phyloP scores from a whole-genome alignment of 30 jellyfish, hydroid and myxozoan species.

The Chironex yamaguchii region DNA sequence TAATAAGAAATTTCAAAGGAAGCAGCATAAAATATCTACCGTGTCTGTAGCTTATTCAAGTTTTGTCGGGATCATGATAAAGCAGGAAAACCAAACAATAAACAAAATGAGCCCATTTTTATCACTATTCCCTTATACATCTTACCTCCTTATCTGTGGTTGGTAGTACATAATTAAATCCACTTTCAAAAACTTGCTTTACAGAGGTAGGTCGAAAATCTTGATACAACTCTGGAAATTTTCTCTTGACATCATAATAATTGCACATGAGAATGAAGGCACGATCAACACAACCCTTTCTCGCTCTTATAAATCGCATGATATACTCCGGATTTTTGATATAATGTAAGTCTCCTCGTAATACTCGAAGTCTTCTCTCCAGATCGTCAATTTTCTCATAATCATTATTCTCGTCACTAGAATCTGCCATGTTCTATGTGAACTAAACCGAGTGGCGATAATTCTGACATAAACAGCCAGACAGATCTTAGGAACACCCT shows the following conservation, averaged over 20 bases:
- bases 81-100: too few species aligned
- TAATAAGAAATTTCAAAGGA: too few species aligned
- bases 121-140: too few species aligned
- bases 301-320: slow-evolving; percentile 62
- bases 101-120: too few species aligned
- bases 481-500: too few species aligned
- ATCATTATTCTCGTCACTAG: background rate
- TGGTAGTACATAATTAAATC: slow-evolving; percentile 54
- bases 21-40: too few species aligned
- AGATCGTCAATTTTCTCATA: background rate
- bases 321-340: background rate
- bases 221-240: slow-evolving; percentile 32
- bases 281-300: slow-evolving; percentile 64
- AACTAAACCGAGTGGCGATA: too few species aligned
- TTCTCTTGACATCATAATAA: slow-evolving; percentile 50
- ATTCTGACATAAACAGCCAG: too few species aligned
- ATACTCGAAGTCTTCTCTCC: background rate
- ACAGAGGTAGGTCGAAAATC: slow-evolving; percentile 64
- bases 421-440: background rate
- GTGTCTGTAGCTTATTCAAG: too few species aligned
- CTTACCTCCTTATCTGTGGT: slow-evolving; percentile 64
- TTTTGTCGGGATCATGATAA: too few species aligned
- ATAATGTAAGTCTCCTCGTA: background rate
- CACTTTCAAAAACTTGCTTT: slow-evolving; percentile 51
- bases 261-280: slow-evolving; percentile 39